These are phyloP conservation scores for Hucho hucho DNA, from an alignment of 2,113 vertebrate genomes.

Conservation along the genomic window DNA sequence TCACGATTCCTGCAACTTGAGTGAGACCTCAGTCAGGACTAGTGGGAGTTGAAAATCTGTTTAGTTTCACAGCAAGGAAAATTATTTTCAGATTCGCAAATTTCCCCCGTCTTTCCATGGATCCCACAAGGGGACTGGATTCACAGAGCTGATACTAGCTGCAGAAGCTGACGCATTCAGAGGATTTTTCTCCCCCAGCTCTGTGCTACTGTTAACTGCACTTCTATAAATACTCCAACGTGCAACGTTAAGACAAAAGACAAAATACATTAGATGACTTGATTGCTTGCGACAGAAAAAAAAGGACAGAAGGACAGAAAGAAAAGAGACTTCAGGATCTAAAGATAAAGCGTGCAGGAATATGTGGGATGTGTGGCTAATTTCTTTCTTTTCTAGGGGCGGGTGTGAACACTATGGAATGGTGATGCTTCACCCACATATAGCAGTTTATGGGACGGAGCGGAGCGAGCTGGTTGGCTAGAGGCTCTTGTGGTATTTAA, in stretches of 20 bases:
- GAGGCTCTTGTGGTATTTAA: slow-evolving; percentile 63
- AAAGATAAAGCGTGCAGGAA: slow-evolving; percentile 10
- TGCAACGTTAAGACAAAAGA: slow-evolving; percentile 42
- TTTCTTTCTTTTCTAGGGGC: slow-evolving; percentile 59
- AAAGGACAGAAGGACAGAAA: slow-evolving; percentile 14
- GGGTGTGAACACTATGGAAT: slow-evolving; percentile 61
- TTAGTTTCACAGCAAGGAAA: slow-evolving; percentile 33
- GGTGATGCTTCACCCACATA: slow-evolving; percentile 55
- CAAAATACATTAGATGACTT: slow-evolving; percentile 41
- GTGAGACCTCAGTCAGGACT: slow-evolving; percentile 33
- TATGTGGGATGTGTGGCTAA: slow-evolving; percentile 69
- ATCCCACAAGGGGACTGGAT: slow-evolving; percentile 45
- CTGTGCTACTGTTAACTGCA: slow-evolving; percentile 41
- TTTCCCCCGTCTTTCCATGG: slow-evolving; percentile 43
- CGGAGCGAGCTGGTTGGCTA: slow-evolving; percentile 63
- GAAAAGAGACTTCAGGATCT: slow-evolving; percentile 6
- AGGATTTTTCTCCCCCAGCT: slow-evolving; percentile 21
- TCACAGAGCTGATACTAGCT: slow-evolving; percentile 33
- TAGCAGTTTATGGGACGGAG: slow-evolving; percentile 51
- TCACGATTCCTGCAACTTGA: slow-evolving; percentile 20
- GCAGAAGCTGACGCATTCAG: slow-evolving; percentile 37
- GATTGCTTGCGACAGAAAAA: slow-evolving; percentile 16
- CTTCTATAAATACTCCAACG: slow-evolving; percentile 59
- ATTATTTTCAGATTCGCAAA: slow-evolving; percentile 59
- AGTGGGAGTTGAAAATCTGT: slow-evolving; percentile 27